Evolutionary conservation across 2,797 vertebrate species (phyloP), one percentile per base, ranked within the genome.

Genomic region (Pseudomugil tenellus): DNA sequence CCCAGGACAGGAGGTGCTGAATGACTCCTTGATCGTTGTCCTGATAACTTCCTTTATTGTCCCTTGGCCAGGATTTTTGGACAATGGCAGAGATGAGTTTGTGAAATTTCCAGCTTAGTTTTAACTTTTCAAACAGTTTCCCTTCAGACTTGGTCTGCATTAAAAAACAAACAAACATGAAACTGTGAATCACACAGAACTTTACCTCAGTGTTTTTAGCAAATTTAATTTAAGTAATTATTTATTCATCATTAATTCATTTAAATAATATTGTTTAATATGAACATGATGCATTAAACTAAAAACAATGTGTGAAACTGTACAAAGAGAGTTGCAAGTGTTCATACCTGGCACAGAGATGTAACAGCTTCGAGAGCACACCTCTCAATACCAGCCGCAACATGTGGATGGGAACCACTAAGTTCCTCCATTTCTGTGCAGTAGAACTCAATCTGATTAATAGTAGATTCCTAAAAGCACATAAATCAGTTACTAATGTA

Each of bases 341-440:
- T 11, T 64, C 19, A 51, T 93, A 99, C 98, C 95, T 98, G 96
- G 73, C 95, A 96, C 67, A 96, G 87, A 0, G 25, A 68, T 37
- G 91, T 86, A 2, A 98, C 96, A 6, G 97, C 96, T 59, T 97
- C 95, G 2, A 94, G 88, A 65, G 95, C 96, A 87, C 97, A 97
- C 4, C 57, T 93, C 83, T 95, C 91, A 58, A 99, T 88, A 72
- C 87, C 92, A 32, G 39, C 70, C 1, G 69, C 79, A 67, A 98
- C 86, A 12, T 89, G 80, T 71, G 91, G 76, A 35, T 92, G 71
- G 0, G 86, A 61, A 0, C 0, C 0, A 0, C 0, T 8, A 8
- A 96, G 71, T 0, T 48, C 0, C 8, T 70, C 34, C 0, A 89
- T 77, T 0, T 70, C 62, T 65, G 2, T 76, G 71, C 97, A 97